These are phyloP conservation scores for Ictidomys tridecemlineatus DNA, from an alignment of 2,113 vertebrate species.

Conservation along the genomic window DNA sequence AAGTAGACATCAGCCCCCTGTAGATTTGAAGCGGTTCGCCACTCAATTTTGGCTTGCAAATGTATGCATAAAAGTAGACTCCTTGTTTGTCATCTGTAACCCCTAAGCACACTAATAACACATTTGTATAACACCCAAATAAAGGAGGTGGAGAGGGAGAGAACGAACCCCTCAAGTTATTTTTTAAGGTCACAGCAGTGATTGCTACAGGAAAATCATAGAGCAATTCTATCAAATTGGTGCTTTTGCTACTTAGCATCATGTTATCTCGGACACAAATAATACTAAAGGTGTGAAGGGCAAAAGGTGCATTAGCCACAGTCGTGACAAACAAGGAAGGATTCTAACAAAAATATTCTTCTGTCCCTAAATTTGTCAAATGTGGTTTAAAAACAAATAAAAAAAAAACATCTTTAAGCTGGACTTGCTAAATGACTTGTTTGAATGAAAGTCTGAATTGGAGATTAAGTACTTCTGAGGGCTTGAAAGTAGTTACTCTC, in stretches of 20 bases:
- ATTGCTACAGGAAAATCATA: not conserved
- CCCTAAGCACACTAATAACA: not conserved
- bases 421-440: conserved; percentile 4
- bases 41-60: conserved; percentile 22
- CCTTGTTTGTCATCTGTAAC: not conserved
- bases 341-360: not conserved
- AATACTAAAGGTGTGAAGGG: not conserved
- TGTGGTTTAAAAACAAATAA: not conserved
- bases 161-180: not conserved
- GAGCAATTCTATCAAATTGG: not conserved
- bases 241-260: not conserved
- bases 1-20: conserved; percentile 55
- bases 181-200: not conserved
- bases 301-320: not conserved
- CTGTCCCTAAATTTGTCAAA: not conserved
- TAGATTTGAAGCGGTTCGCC: conserved; percentile 36
- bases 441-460: conserved; percentile 52
- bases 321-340: not conserved
- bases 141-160: not conserved
- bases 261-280: not conserved
- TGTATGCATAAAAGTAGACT: not conserved
- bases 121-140: not conserved
- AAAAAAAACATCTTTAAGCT: not conserved
- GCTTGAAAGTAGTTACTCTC: conserved; percentile 46
- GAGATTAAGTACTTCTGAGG: conserved; percentile 62